These are phyloP conservation scores for Antechinus flavipes DNA, from an alignment of 2,113 vertebrate species.

Conservation along the genomic window DNA sequence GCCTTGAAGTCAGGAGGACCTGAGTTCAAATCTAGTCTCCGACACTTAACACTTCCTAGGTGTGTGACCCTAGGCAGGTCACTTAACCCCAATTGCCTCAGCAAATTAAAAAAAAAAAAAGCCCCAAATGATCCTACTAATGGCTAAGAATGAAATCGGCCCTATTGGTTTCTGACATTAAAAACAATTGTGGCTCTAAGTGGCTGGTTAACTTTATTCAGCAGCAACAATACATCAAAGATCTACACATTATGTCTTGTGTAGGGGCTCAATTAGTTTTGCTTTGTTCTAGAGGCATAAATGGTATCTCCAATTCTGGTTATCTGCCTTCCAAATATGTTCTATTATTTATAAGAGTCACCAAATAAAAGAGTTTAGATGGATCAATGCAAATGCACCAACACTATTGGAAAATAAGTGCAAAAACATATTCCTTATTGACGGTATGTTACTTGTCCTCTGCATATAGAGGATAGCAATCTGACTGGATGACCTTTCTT, in stretches of 20 bases:
- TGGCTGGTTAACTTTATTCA: background rate
- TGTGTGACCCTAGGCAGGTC: too few relatives aligned
- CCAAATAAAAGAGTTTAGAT: background rate
- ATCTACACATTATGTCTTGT: background rate
- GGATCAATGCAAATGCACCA: background rate
- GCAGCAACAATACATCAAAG: background rate
- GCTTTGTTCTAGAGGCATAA: background rate
- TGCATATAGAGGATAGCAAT: background rate
- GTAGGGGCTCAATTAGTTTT: background rate
- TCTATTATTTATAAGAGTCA: background rate
- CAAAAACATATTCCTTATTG: background rate
- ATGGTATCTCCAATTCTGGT: background rate
- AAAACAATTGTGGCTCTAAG: background rate
- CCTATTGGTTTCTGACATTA: background rate
- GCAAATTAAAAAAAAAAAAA: background rate
- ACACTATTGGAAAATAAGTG: background rate
- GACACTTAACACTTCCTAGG: too few relatives aligned
- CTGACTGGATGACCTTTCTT: background rate
- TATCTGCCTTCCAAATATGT: background rate
- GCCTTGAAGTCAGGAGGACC: too few relatives aligned
- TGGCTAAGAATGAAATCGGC: background rate
- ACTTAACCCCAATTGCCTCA: too few relatives aligned
- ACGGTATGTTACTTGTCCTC: background rate
- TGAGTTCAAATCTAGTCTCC: too few relatives aligned
- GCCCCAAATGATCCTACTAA: background rate